These are phyloP conservation scores for Colletes gigas DNA, from an alignment of 1,140 invertebrate species.

Conservation along the genomic window DNA sequence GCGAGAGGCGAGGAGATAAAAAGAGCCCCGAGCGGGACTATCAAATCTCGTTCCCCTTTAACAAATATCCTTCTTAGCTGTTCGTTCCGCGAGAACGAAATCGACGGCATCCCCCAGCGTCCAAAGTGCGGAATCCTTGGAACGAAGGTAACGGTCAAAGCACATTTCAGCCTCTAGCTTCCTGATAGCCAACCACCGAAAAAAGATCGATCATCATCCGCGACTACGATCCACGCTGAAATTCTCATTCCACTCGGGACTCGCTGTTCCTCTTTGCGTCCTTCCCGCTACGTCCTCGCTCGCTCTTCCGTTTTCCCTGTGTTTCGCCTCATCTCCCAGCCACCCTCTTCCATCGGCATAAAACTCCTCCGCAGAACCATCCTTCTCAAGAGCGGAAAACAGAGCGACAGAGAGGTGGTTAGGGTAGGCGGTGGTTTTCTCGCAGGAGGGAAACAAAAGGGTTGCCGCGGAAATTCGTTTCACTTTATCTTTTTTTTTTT, in stretches of 20 bases:
- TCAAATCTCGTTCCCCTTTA: slow-evolving; percentile 29
- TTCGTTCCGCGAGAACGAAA: neutral
- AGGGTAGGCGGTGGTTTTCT: neutral
- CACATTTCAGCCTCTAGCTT: slow-evolving; percentile 6
- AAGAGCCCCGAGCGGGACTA: neutral
- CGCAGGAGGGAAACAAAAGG: slow-evolving; percentile 16
- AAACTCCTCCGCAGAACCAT: neutral
- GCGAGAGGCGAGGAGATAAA: neutral
- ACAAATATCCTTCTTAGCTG: slow-evolving; percentile 35
- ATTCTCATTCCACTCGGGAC: slow-evolving; percentile 13
- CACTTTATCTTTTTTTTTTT: slow-evolving; percentile 63
- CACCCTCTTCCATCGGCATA: no score
- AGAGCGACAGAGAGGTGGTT: neutral
- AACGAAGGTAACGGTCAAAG: slow-evolving; percentile 38
- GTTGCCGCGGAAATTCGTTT: slow-evolving; percentile 61
- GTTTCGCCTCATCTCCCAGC: neutral
- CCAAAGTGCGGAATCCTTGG: neutral
- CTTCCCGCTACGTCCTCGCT: neutral
- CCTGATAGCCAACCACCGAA: slow-evolving; percentile 27
- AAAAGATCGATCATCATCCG: slow-evolving; percentile 41
- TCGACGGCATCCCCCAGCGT: neutral
- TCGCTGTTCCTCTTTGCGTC: neutral
- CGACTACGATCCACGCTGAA: slow-evolving; percentile 23
- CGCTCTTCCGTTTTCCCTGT: no score
- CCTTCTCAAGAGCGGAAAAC: neutral